A percentile compares a stretch with the other conserved stretches of the same genome.
These are phyloP conservation scores for Pachymerium ferrugineum DNA, from an alignment of 2,888 invertebrate genomes.

Conservation along the genomic window DNA sequence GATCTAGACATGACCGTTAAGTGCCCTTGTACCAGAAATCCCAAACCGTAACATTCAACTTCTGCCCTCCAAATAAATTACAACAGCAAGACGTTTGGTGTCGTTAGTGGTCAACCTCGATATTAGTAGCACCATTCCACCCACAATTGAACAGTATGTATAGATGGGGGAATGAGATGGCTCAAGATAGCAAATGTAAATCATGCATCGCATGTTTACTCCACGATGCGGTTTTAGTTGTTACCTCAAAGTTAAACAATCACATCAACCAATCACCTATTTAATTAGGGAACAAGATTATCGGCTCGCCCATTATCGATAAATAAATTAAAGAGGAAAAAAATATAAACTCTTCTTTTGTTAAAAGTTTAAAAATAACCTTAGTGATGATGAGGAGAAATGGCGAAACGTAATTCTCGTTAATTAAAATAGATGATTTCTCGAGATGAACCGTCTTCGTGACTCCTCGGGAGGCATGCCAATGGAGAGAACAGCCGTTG, in stretches of 20 bases:
- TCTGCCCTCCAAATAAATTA: not conserved
- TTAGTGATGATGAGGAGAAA: not conserved
- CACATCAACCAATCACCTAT: not conserved
- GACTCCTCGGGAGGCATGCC: not conserved
- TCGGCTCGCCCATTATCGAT: not conserved
- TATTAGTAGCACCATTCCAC: not conserved
- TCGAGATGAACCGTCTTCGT: not conserved
- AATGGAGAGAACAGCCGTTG: constrained; percentile 9
- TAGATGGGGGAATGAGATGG: no score
- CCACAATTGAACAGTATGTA: not conserved
- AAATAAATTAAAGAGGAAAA: not conserved
- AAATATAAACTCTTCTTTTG: not conserved
- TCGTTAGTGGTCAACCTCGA: constrained; percentile 2
- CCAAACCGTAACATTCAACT: not conserved
- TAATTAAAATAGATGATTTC: constrained; percentile 6
- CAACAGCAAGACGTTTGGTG: not conserved
- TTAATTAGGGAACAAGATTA: not conserved
- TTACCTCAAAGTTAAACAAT: no score
- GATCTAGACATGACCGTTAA: not conserved
- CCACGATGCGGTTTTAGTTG: not conserved
- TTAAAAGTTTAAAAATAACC: not conserved
- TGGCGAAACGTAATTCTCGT: not conserved
- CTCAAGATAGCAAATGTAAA: constrained; percentile 2
- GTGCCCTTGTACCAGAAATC: not conserved
- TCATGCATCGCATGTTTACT: not conserved